Percentiles rank a stretch among this genome's conserved stretches.
These are phyloP conservation scores for Macaca mulatta DNA, from an alignment of 2,113 vertebrate genomes.

Conservation along the genomic window DNA sequence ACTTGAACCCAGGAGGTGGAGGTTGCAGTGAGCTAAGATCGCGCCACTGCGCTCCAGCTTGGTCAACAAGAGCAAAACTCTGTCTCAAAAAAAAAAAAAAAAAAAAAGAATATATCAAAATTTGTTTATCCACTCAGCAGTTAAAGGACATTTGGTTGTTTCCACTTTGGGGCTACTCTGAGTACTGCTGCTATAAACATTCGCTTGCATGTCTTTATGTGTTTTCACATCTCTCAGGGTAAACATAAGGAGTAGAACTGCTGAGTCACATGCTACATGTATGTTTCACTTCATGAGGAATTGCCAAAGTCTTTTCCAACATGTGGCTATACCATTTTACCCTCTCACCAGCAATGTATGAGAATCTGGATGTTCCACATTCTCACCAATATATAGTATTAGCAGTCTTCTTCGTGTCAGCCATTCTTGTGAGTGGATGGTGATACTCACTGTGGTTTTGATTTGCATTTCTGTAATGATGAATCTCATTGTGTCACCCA, in stretches of 20 bases:
- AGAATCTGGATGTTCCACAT: neutral
- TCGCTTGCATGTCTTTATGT: neutral
- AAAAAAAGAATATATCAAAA: neutral
- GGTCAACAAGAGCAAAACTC: too few species aligned
- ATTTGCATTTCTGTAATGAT: constrained; percentile 24
- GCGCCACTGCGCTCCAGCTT: too few species aligned
- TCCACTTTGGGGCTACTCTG: neutral
- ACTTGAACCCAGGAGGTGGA: too few species aligned
- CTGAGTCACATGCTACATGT: neutral
- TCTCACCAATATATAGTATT: neutral
- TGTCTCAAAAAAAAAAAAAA: too few species aligned
- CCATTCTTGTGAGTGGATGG: neutral
- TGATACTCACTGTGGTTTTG: neutral
- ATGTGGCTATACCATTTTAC: neutral
- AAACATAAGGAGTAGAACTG: neutral
- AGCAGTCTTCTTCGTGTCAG: neutral
- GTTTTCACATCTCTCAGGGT: neutral
- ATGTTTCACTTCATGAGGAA: constrained; percentile 23
- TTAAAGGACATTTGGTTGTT: constrained; percentile 29
- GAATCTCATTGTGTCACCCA: neutral
- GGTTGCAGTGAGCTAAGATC: too few species aligned
- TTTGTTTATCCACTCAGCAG: constrained; percentile 22
- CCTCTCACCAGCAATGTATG: neutral
- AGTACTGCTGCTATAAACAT: neutral
- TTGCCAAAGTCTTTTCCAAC: neutral